Base-by-base conservation (phyloP, 2,797 vertebrate species). In the Spinus olivaceus region DNA sequence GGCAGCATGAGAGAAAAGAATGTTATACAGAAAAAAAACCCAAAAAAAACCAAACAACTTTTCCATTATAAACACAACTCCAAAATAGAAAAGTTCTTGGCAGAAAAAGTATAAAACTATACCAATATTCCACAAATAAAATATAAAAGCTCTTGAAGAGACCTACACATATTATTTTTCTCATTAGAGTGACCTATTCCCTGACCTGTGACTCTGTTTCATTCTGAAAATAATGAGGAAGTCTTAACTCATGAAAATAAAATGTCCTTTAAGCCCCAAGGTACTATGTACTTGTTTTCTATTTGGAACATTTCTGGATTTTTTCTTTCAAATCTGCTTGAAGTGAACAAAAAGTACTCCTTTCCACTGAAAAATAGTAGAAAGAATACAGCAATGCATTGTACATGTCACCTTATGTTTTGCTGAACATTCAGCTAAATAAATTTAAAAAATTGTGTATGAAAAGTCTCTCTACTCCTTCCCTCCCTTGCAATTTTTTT, bases 201-300 rank as follows among this genome's bases (percentile, higher is more conserved):
- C 39, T 30, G 50, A 93, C 82, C 81, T 83, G 54, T 92, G 57
- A 54, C 71, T 81, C 44, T 76, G 13, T 88, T 96, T 87, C 69
- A 70, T 66, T 95, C 65, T 80, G 63, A 94, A 93, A 92, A 70
- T 95, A 92, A 95, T 53, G 12, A 93, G 67, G 41, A 92, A 89
- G 28, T 86, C 59, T 87, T 92, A 95, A 82, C 32, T 94, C 78
- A 54, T 44, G 32, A 82, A 95, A 94, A 90, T 46, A 93, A 92
- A 88, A 88, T 64, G 23, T 30, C 2, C 11, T 92, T 87, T 79
- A 92, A 95, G 35, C 25, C 46, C 33, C 28, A 87, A 74, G 41
- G n/a, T 77, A 27, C 28, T 64, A 39, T 15, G 30, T 20, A 41
- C 66, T 85, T 80, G 2, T 82, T 86, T 74, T 47, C 6, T 74